A percentile compares a stretch with the other conserved stretches of the same genome.
These are phyloP conservation scores for Patella depressa DNA, from an alignment of 2,888 invertebrate genomes.

Conservation along the genomic window DNA sequence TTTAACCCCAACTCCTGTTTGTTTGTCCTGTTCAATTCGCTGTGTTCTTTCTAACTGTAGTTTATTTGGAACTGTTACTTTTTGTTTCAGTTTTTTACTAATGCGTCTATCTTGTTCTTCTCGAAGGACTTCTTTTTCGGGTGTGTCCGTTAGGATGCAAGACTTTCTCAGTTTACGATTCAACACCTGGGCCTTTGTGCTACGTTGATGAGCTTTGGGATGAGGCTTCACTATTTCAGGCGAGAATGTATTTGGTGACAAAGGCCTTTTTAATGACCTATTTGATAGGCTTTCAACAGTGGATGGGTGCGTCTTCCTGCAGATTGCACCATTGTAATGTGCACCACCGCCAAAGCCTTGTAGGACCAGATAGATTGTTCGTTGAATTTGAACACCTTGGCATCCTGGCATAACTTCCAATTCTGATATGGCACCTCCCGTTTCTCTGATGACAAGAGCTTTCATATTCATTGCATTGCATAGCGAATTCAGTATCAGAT, in stretches of 20 bases:
- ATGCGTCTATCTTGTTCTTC: slow-evolving; percentile 18
- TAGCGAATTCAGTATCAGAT: slow-evolving; percentile 22
- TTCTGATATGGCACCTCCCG: slow-evolving; percentile 9
- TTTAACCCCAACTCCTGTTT: too few relatives aligned
- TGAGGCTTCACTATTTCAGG: slow-evolving; percentile 23
- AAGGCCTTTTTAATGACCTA: neutral
- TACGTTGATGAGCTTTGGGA: slow-evolving; percentile 26
- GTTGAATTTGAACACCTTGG: slow-evolving; percentile 20
- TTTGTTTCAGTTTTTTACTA: slow-evolving; percentile 7
- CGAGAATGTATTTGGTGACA: slow-evolving; percentile 13
- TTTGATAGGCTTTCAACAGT: neutral
- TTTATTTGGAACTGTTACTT: too few relatives aligned
- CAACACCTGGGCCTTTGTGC: neutral
- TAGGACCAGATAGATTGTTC: slow-evolving; percentile 15
- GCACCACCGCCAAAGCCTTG: slow-evolving; percentile 20
- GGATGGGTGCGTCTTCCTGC: slow-evolving; percentile 6
- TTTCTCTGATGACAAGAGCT: slow-evolving; percentile 25
- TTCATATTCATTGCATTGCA: slow-evolving; percentile 29
- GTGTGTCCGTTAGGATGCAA: slow-evolving; percentile 29
- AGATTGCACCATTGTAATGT: slow-evolving; percentile 25
- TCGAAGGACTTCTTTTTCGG: slow-evolving; percentile 31
- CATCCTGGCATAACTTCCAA: slow-evolving; percentile 19
- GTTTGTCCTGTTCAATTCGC: too few relatives aligned
- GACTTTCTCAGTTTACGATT: slow-evolving; percentile 30
- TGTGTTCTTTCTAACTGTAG: too few relatives aligned